A percentile compares a stretch with the other conserved stretches of the same genome.
Conservation (phyloP, 2,797 vertebrate genomes). For the Tokudaia muenninki region DNA sequence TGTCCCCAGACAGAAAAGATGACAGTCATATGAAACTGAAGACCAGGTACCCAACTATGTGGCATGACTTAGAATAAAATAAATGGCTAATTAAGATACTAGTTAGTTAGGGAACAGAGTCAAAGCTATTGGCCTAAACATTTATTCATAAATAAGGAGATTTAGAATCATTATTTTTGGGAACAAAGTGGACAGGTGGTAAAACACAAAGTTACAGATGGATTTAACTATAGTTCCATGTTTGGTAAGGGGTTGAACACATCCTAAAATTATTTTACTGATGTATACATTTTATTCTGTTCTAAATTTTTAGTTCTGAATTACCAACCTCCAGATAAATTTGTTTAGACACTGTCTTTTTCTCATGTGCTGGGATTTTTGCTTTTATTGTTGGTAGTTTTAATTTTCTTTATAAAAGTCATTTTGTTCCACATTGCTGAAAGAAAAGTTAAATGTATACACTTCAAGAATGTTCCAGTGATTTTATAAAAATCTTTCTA, state of each 20-base stretch:
- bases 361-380: not conserved
- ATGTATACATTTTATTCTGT: slow-evolving; percentile 29
- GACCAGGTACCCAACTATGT: not conserved
- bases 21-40: not conserved
- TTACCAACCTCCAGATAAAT: not conserved
- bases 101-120: not conserved
- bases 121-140: not conserved
- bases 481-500: slow-evolving; percentile 18
- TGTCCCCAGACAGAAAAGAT: not conserved
- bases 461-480: not conserved
- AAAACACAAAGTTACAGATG: not conserved
- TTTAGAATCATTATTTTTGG: not conserved
- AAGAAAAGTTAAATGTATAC: slow-evolving; percentile 6
- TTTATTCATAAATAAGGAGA: not conserved
- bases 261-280: slow-evolving; percentile 36
- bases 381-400: not conserved
- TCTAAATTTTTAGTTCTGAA: not conserved
- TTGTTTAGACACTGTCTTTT: not conserved
- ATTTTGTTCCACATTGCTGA: not conserved
- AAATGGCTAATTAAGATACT: not conserved
- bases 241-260: slow-evolving; percentile 19
- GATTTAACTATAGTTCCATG: not conserved
- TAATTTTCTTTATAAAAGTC: not conserved
- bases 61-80: not conserved
- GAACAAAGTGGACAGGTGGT: not conserved